Conservation (phyloP, 2,797 vertebrate genomes). For the Oryzias dopingdopingensis region DNA sequence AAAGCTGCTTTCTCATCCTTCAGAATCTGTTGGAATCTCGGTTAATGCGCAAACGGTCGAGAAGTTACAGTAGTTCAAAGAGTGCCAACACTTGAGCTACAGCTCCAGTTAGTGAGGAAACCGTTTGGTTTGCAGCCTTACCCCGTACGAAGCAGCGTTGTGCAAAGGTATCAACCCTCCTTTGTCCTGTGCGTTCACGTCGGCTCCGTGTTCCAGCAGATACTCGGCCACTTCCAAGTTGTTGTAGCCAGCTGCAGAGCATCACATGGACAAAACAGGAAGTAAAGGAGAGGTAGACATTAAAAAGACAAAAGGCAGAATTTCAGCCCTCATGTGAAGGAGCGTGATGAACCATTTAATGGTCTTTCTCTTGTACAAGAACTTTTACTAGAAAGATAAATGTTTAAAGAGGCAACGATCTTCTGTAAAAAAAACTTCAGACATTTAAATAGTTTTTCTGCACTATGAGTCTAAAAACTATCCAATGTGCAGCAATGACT, state of each 20-base stretch:
- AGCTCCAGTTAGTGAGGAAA: background rate
- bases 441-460: constrained; percentile 21
- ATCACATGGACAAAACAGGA: background rate
- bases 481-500: constrained; percentile 1
- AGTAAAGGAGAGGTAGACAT: constrained; percentile 18
- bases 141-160: constrained; percentile 95
- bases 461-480: constrained; percentile 22
- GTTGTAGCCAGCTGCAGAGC: constrained; percentile 88
- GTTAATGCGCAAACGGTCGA: too few relatives aligned
- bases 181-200: constrained; percentile 96
- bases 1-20: too few relatives aligned
- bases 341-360: constrained; percentile 28
- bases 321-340: constrained; percentile 23
- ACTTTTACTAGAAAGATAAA: constrained; percentile 28
- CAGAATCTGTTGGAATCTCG: too few relatives aligned
- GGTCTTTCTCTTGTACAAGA: constrained; percentile 37
- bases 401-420: constrained; percentile 39
- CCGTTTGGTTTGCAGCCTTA: constrained; percentile 61
- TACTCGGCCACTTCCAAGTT: constrained; percentile 97
- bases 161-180: constrained; percentile 94
- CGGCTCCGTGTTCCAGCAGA: constrained; percentile 92
- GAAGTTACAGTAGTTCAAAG: too few relatives aligned
- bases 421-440: background rate
- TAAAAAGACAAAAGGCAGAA: constrained; percentile 7
- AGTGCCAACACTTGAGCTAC: too few relatives aligned